Evolutionary conservation across 1,140 invertebrate genomes (phyloP).

Genomic region (Solenopsis fugax): DNA sequence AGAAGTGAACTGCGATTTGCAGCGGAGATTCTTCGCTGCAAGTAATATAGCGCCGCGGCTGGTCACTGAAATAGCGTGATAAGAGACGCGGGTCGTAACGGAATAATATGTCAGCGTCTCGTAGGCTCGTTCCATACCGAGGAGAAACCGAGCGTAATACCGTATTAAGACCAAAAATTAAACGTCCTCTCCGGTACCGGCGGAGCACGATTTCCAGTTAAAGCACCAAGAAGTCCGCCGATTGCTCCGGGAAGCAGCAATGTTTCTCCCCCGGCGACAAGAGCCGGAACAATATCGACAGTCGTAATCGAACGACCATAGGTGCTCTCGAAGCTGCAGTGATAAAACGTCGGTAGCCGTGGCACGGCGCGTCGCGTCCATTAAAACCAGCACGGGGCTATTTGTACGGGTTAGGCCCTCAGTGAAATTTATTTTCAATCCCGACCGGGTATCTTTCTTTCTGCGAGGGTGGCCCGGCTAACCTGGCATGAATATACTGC

Average conservation of each 20-base stretch:
- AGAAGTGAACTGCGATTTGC: not conserved
- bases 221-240: slow-evolving; percentile 46
- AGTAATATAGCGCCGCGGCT: not conserved
- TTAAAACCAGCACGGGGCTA: slow-evolving; percentile 72
- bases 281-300: slow-evolving; percentile 61
- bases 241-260: slow-evolving; percentile 51
- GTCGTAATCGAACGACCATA: slow-evolving; percentile 60
- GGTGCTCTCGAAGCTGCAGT: slow-evolving; percentile 59
- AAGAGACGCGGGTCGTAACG: not conserved
- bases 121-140: slow-evolving; percentile 13
- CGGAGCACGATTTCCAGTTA: slow-evolving; percentile 19
- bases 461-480: slow-evolving; percentile 40
- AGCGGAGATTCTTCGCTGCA: slow-evolving; percentile 15
- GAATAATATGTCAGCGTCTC: slow-evolving; percentile 40
- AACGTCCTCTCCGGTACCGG: slow-evolving; percentile 40
- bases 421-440: slow-evolving; percentile 81
- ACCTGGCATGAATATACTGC: slow-evolving; percentile 72
- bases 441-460: slow-evolving; percentile 73
- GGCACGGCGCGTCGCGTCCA: slow-evolving; percentile 59
- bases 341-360: slow-evolving; percentile 63
- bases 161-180: slow-evolving; percentile 58
- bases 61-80: slow-evolving; percentile 3
- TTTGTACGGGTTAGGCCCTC: slow-evolving; percentile 76
- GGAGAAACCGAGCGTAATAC: slow-evolving; percentile 46
- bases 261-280: slow-evolving; percentile 52